Conservation (phyloP, 2,888 invertebrate species). For the Dione vanillae region DNA sequence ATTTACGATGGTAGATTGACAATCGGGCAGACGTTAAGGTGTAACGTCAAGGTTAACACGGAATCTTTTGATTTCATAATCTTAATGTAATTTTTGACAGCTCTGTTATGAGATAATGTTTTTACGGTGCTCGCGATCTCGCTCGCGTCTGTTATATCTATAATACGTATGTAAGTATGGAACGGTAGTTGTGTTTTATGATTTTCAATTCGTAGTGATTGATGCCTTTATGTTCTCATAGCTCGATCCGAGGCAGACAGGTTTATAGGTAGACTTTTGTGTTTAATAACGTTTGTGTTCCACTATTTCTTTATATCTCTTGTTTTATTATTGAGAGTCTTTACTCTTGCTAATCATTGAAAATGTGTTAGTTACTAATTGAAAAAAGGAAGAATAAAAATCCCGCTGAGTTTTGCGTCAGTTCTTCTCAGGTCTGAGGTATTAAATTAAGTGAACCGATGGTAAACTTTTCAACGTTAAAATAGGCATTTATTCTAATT, state of each 20-base stretch:
- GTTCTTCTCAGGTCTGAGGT: too few relatives aligned
- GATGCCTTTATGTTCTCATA: constrained; percentile 30
- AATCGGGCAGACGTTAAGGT: constrained; percentile 42
- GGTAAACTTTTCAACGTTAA: too few relatives aligned
- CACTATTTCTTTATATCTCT: too few relatives aligned
- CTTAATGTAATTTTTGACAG: constrained; percentile 39
- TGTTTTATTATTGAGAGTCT: too few relatives aligned
- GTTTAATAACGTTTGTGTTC: neutral
- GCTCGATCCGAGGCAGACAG: constrained; percentile 21
- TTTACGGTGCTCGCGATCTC: neutral
- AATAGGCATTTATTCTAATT: too few relatives aligned
- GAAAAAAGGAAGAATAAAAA: too few relatives aligned
- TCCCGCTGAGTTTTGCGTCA: too few relatives aligned
- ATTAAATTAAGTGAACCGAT: too few relatives aligned
- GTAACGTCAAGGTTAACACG: constrained; percentile 28
- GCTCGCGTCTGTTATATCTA: neutral
- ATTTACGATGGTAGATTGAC: constrained; percentile 40
- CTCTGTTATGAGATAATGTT: constrained; percentile 28
- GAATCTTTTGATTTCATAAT: constrained; percentile 38
- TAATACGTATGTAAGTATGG: constrained; percentile 9
- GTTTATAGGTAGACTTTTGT: constrained; percentile 26
- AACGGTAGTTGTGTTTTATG: constrained; percentile 10
- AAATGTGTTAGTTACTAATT: too few relatives aligned
- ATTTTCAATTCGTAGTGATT: constrained; percentile 28
- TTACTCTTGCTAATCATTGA: too few relatives aligned